Base-by-base conservation (phyloP, 2,888 invertebrate genomes). In the Hyposoter dolosus region DNA sequence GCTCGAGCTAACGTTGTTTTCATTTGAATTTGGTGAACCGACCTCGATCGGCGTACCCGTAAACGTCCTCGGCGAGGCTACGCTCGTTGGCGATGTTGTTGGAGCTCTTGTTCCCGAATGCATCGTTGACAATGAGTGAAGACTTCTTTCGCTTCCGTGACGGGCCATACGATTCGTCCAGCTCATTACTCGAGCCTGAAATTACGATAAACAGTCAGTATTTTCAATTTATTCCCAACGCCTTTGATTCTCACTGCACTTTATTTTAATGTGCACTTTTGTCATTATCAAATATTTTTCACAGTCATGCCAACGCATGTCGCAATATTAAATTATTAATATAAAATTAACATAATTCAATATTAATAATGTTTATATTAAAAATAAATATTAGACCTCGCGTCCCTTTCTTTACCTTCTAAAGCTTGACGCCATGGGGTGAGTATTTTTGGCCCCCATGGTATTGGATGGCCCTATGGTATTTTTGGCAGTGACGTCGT, bases 91-190 rank as follows among this genome's bases (percentile, higher is more conserved):
- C 56, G 88, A 88, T 12, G 87, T 87, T 43, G 84, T 76, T 43
- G 88, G 87, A 63, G 87, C 84, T 72, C 84, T 77, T 23, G 74
- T 72, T 3, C 84, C 86, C 40, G 87, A 80, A 78, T 81, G 53
- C 74, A 82, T 80, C 53, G 71, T 75, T 63, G 84, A 71, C 80
- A 89, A 74, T 35, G 89, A 86, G 53, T 90, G 89, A 53, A 90
- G 82, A 69, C 90, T 90, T 45, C 85, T 89, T 47, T 92, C 92
- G 82, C 89, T 91, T 43, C 88, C 91, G 85, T 90, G 90, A 74
- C 90, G 91, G 50, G 91, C 90, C 93, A 82, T 77, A 10, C 77
- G 50, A 40, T 74, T 74, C 43, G 40, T 43, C 75, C 75, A 75
- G 75, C 60, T 75, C 75, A 75, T 75, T 45, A 68, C 85, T 35